Evolutionary conservation across 2,113 vertebrate genomes (phyloP).

Genomic region (Mugil cephalus): DNA sequence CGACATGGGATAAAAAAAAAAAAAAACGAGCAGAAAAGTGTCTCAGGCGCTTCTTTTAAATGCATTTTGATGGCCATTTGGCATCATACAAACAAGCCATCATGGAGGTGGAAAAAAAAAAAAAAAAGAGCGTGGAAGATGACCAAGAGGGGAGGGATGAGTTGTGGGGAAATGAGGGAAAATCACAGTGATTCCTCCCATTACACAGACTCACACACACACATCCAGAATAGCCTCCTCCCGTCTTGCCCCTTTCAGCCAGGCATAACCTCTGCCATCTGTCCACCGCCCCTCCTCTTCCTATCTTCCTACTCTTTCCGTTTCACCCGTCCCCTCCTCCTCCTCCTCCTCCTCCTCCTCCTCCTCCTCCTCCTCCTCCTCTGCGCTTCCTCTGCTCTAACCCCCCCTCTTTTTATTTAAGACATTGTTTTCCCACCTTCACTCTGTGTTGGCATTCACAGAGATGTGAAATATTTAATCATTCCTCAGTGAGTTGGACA

Average conservation of each 20-base stretch:
- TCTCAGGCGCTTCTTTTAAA: constrained; percentile 30
- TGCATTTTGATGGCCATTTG: constrained; percentile 1
- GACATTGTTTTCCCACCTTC: constrained; percentile 27
- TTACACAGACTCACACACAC: constrained; percentile 20
- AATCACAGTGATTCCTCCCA: constrained; percentile 32
- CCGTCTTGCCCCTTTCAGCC: constrained; percentile 70
- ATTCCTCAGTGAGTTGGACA: neutral
- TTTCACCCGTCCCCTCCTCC: constrained; percentile 27
- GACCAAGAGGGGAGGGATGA: constrained; percentile 27
- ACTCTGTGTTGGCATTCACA: constrained; percentile 53
- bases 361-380: neutral
- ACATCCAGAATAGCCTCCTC: constrained; percentile 47
- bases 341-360: constrained; percentile 8
- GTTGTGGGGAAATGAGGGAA: constrained; percentile 39
- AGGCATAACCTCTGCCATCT: constrained; percentile 83
- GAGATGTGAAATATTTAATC: constrained; percentile 17
- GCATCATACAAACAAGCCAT: constrained; percentile 34
- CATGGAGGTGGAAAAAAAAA: constrained; percentile 20
- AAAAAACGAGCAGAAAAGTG: too few species aligned
- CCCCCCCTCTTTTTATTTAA: constrained; percentile 16
- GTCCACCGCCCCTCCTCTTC: constrained; percentile 58
- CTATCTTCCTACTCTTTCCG: constrained; percentile 25
- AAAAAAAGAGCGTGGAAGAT: neutral
- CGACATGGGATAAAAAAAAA: constrained; percentile 20
- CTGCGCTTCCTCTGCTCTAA: too few species aligned